Evolutionary conservation across 2,797 vertebrate genomes (phyloP).

Genomic region (Echiichthys vipera): DNA sequence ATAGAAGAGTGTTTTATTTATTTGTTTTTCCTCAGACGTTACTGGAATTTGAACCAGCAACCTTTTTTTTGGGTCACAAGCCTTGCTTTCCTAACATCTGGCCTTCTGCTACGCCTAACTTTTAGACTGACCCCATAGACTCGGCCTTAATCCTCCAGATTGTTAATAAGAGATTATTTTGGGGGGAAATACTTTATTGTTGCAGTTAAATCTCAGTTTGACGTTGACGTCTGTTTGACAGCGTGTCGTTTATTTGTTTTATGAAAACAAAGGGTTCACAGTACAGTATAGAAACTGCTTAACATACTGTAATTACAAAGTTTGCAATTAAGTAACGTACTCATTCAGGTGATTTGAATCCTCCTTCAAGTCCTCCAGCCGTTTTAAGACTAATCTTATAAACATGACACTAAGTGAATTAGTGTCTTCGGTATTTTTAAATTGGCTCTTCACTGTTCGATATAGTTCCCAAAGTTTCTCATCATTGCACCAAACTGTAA

Average conservation of each 20-base stretch:
- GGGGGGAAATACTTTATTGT: neutral
- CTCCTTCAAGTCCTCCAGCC: slow-evolving; percentile 1
- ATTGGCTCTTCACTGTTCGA: slow-evolving; percentile 10
- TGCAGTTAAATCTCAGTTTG: slow-evolving; percentile 12
- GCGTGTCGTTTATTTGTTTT: slow-evolving; percentile 16
- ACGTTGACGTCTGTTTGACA: slow-evolving; percentile 18
- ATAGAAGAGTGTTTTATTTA: slow-evolving; percentile 46
- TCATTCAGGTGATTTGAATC: slow-evolving; percentile 25
- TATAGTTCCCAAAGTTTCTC: slow-evolving; percentile 4
- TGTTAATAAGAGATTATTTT: slow-evolving; percentile 12
- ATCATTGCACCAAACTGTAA: slow-evolving; percentile 14
- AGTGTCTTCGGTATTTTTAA: slow-evolving; percentile 26
- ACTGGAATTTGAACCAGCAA: slow-evolving; percentile 62
- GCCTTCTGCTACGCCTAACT: slow-evolving; percentile 8
- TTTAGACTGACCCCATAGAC: slow-evolving; percentile 23
- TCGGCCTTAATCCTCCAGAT: slow-evolving; percentile 39
- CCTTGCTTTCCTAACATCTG: slow-evolving; percentile 46
- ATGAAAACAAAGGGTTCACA: slow-evolving; percentile 9
- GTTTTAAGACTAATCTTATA: slow-evolving; percentile 22
- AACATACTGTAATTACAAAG: slow-evolving; percentile 32
- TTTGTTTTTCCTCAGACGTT: slow-evolving; percentile 50
- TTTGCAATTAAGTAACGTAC: slow-evolving; percentile 21
- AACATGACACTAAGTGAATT: slow-evolving; percentile 23
- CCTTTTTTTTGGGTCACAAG: slow-evolving; percentile 33
- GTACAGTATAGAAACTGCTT: slow-evolving; percentile 31